Base-by-base conservation (phyloP, 2,113 vertebrate species). In the Sula dactylatra region DNA sequence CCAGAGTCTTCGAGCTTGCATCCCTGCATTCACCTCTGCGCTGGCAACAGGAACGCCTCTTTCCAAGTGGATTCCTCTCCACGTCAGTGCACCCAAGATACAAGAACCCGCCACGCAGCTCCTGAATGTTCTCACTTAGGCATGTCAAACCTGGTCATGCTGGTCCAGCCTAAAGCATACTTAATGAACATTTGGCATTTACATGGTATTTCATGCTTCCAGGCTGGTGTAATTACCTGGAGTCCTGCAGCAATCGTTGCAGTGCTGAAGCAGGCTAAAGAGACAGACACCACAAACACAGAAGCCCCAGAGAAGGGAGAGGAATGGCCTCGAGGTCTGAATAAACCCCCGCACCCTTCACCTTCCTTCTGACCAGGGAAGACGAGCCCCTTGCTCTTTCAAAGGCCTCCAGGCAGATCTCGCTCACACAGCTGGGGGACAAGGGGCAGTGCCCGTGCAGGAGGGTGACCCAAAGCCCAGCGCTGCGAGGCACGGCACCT, bases 281-380 rank as follows among this genome's bases (percentile, higher is more conserved):
- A 40, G 42, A 16, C 0, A 2, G 50, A 29, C 32, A 13, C 38
- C 2, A 7, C 36, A 44, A 52, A 50, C 0, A 4, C n/a, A 47
- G 49, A 50, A 49, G 18, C 34, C 24, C 54, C 38, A 7, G 36
- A 27, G 36, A 47, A 71, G 26, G 50, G 31, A 11, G 16, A 26
- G 25, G 24, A 15, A 31, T 2, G 1, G n/a, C 49, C 49, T 38
- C 3, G 3, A 66, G 36, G 59, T 12, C 58, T 1, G 10, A 65
- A 58, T 26, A 34, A 64, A 49, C 13, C 55, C 55, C 16, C 5
- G 4, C 20, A 10, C 13, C 64, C 32, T 14, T 20, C 73, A 7
- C 32, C 45, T 58, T 59, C 54, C 84, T 36, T 38, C 42, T 65
- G 25, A 25, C 19, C 29, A 22, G 59, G 20, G 26, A 22, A 13